phyloP scores from a whole-genome alignment of 2,888 invertebrate genomes.

The Sussaba pulchella region DNA sequence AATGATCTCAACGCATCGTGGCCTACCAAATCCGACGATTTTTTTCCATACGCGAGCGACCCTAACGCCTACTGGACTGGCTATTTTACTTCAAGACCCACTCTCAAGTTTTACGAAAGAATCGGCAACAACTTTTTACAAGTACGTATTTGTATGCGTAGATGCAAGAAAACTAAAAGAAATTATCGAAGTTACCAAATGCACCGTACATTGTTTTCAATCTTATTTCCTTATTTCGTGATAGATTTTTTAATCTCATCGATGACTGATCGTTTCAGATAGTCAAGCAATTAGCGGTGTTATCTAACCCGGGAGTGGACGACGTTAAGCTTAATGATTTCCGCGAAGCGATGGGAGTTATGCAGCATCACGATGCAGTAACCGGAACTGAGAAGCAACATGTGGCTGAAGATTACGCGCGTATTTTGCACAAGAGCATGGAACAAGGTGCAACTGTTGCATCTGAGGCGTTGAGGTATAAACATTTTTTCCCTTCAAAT shows the following conservation, averaged over 20 bases:
- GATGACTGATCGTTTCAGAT: constrained; percentile 84
- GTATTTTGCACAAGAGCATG: constrained; percentile 89
- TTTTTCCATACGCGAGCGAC: constrained; percentile 96
- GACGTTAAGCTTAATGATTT: constrained; percentile 87
- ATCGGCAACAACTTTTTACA: constrained; percentile 91
- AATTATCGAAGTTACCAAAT: too few relatives aligned
- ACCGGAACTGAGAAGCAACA: constrained; percentile 95
- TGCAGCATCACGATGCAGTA: constrained; percentile 97
- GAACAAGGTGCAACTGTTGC: constrained; percentile 86
- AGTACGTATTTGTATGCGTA: too few relatives aligned
- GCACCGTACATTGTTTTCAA: too few relatives aligned
- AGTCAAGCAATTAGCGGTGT: constrained; percentile 90
- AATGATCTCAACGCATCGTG: constrained; percentile 89
- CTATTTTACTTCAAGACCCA: constrained; percentile 93
- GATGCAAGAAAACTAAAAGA: too few relatives aligned
- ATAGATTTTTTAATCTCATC: too few relatives aligned
- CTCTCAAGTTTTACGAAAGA: constrained; percentile 91
- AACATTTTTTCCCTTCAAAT: too few relatives aligned
- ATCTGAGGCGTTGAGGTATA: constrained; percentile 85
- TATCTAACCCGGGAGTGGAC: constrained; percentile 86
- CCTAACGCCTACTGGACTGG: constrained; percentile 97
- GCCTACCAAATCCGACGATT: constrained; percentile 92
- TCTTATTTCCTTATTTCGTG: neutral
- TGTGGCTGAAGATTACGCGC: constrained; percentile 95
- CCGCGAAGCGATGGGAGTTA: constrained; percentile 91